Evolutionary conservation across 2,888 invertebrate species (phyloP), one percentile per base, ranked within the genome.

Genomic region (Lamellibrachia columna): DNA sequence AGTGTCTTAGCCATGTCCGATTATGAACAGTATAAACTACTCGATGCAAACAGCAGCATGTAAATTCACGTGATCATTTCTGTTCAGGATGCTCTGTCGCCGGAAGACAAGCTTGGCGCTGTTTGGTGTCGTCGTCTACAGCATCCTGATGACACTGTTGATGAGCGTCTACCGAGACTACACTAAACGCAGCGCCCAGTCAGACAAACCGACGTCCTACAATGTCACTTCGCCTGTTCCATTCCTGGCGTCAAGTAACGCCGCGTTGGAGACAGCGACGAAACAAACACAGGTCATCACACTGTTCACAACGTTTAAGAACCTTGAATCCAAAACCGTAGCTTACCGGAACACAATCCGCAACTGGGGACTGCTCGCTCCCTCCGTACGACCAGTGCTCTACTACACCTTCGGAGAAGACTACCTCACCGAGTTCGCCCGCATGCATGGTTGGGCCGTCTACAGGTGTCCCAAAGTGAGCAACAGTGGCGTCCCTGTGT

Each of bases 341-440:
- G 28, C 90, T 11, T 92, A 93, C 90, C 90, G 92, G 40, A 93
- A 93, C 58, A 93, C 93, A 1, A 93, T 93, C 7, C 92, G 92
- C 15, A 93, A 92, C 93, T 93, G 93, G 93, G 91, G 40, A 7
- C 55, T 92, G 40, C 90, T 93, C 22, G 11, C 15, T n/a, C 93
- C 93, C 6, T 92, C 8, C 15, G 92, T 93, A 6, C 53, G 53
- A n/a, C 93, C 93, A 8, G 91, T 93, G 8, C 53, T 93, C n/a
- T 93, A 93, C 53, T 90, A 90, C n/a, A 92, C 92, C 28, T 1
- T 11, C 28, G 93, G 93, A n/a, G 93, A 93, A 90, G 40, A 92
- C 53, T 91, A 93, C 58, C 75, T 93, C 58, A n/a, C 58, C 15
- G 90, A 28, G 55, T 92, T 90, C 55, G 93, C 92, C 6, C 90